A percentile compares a stretch with the other conserved stretches of the same genome.
Conservation (phyloP, 1,140 invertebrate species). For the Apis dorsata region DNA sequence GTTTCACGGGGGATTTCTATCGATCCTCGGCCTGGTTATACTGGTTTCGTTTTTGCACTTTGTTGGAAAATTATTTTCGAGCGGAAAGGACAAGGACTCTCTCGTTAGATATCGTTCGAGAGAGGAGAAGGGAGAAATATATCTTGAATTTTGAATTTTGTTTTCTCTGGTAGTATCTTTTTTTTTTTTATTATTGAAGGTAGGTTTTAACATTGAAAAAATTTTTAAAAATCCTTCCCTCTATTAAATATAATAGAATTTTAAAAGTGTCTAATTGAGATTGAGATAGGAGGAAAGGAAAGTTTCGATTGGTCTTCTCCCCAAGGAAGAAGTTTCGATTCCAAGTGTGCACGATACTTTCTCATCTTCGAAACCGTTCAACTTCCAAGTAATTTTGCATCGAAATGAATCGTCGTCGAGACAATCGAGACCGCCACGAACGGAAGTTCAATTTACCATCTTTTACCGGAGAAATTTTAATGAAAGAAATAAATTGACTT, state of each 20-base stretch:
- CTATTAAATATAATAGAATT: background rate
- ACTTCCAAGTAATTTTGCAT: constrained; percentile 1
- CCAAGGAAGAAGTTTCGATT: background rate
- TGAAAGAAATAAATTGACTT: background rate
- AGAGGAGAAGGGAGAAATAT: too few relatives aligned
- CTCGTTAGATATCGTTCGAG: too few relatives aligned
- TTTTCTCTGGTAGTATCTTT: too few relatives aligned
- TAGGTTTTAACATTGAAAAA: too few relatives aligned
- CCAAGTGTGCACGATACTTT: background rate
- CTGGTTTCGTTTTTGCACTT: background rate
- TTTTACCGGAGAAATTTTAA: background rate
- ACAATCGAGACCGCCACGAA: background rate
- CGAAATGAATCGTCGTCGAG: background rate
- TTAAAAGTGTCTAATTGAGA: background rate
- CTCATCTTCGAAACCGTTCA: constrained; percentile 4
- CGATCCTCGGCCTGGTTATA: background rate
- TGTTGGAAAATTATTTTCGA: background rate
- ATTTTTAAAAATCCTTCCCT: background rate
- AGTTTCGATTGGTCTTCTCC: background rate
- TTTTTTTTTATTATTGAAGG: too few relatives aligned
- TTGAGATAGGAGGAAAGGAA: background rate
- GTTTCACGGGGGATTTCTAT: constrained; percentile 13
- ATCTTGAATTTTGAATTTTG: too few relatives aligned
- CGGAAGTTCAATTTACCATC: background rate
- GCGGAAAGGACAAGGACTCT: too few relatives aligned